phyloP scores from a whole-genome alignment of 1,140 invertebrate genomes.

The Phocides pigmalion region DNA sequence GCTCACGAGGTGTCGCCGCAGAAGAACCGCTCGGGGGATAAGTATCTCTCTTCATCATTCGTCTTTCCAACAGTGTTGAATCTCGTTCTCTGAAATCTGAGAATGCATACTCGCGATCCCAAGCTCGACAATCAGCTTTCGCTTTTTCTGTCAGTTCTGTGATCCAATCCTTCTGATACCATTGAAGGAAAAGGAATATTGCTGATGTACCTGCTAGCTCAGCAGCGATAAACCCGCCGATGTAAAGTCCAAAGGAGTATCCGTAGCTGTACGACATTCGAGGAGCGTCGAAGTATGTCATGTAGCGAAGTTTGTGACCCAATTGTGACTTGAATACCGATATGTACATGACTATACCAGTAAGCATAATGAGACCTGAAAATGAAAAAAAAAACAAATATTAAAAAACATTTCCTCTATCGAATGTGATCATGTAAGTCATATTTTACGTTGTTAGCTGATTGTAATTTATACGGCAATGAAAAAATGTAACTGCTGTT shows the following conservation, averaged over 20 bases:
- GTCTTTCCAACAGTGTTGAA: slow-evolving; percentile 68
- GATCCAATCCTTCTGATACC: slow-evolving; percentile 84
- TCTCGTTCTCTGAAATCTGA: slow-evolving; percentile 73
- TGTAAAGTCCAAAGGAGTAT: slow-evolving; percentile 93
- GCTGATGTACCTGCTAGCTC: slow-evolving; percentile 93
- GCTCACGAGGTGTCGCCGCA: slow-evolving; percentile 75
- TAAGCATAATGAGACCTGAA: slow-evolving; percentile 93
- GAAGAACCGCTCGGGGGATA: slow-evolving; percentile 80
- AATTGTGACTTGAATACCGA: slow-evolving; percentile 96
- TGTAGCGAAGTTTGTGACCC: slow-evolving; percentile 91
- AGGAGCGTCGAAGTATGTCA: slow-evolving; percentile 90
- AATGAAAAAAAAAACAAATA: slow-evolving; percentile 47
- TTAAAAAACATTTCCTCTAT: too few species aligned
- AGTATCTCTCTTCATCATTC: slow-evolving; percentile 78
- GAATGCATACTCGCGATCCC: slow-evolving; percentile 76
- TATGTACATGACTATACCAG: slow-evolving; percentile 96
- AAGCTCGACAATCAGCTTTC: slow-evolving; percentile 74
- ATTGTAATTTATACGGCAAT: too few species aligned
- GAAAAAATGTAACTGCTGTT: too few species aligned
- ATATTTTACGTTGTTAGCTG: too few species aligned
- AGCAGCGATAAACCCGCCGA: slow-evolving; percentile 92
- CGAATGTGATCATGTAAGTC: too few species aligned
- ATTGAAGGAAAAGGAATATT: slow-evolving; percentile 92
- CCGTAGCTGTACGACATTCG: slow-evolving; percentile 94
- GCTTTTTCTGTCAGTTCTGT: slow-evolving; percentile 78